Evolutionary conservation across 2,797 vertebrate genomes (phyloP), one percentile per base, ranked within the genome.

Genomic region (Taenioides sp.): DNA sequence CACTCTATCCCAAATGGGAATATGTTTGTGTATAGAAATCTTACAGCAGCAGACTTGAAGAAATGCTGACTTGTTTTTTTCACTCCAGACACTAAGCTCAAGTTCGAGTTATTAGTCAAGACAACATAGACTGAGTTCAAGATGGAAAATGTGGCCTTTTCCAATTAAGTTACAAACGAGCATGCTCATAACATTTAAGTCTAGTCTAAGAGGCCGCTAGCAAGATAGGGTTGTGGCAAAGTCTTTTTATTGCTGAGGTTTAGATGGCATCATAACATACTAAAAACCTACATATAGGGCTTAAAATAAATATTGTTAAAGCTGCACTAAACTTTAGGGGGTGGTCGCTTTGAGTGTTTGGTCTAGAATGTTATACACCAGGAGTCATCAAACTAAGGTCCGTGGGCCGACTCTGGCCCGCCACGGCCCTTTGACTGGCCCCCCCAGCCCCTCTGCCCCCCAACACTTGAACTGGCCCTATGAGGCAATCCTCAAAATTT

Each of bases 11-110:
- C 63, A 71, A 69, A 75, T 43, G 76, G 76, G 67, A 23, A 54
- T 34, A 69, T 70, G 67, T 58, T 58, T 20, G 55, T 50, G 69
- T 81, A 74, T 5, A 58, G 58, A 1, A 49, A 63, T 80, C 52
- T 47, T 59, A 22, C 78, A 52, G 69, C 18, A 71, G 73, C 72
- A n/a, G 49, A 74, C 50, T 31, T 23, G 22, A 2, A 75, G 28
- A 73, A 71, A 63, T 72, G 82, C 75, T 82, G 80, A 80, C 69
- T 5, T 71, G 67, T 64, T 78, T 70, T 77, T 61, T 71, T 37
- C 12, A 18, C 18, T 57, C 9, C 67, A 40, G 49, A 64, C 63
- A 18, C 64, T 74, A 65, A 23, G 50, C 25, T 73, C 37, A 62
- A 74, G 34, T 22, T 65, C 27, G 37, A 65, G 52, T 82, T 73